Evolutionary conservation across 2,888 invertebrate genomes (phyloP).

Genomic region (Trypoxylon attenuatum): DNA sequence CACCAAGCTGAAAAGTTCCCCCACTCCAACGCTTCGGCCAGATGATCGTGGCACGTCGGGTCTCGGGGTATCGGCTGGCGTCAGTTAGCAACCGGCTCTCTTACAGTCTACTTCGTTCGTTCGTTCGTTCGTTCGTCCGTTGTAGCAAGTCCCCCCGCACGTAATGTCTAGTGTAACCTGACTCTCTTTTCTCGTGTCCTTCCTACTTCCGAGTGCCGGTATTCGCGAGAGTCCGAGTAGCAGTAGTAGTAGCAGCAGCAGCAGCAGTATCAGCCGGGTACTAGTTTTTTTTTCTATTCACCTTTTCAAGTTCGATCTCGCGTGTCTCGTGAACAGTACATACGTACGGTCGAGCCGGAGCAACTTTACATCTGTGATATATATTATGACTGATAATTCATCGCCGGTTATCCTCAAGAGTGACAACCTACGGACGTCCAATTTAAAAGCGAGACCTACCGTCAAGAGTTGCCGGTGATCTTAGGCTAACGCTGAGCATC

Average conservation of each 20-base stretch:
- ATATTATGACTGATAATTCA: conserved; percentile 65
- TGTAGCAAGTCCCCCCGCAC: conserved; percentile 22
- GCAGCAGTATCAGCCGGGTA: neutral
- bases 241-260: too few species aligned
- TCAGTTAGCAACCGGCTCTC: conserved; percentile 74
- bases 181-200: conserved; percentile 42
- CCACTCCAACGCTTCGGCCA: conserved; percentile 51
- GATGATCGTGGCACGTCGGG: conserved; percentile 63
- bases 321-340: neutral
- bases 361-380: conserved; percentile 60
- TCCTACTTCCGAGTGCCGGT: conserved; percentile 29
- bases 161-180: conserved; percentile 63
- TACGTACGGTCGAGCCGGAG: conserved; percentile 4
- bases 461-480: conserved; percentile 37
- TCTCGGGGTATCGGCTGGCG: conserved; percentile 39
- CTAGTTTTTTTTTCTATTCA: neutral
- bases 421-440: conserved; percentile 67
- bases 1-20: conserved; percentile 21
- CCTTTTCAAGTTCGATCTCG: neutral
- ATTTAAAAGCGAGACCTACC: conserved; percentile 27
- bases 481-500: neutral
- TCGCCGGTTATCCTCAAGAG: conserved; percentile 52
- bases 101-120: conserved; percentile 48
- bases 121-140: too few species aligned
- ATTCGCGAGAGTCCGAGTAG: conserved; percentile 26